Evolutionary conservation across 1,140 invertebrate species (phyloP), one percentile per base, ranked within the genome.

Genomic region (Ptiloglossa arizonensis): DNA sequence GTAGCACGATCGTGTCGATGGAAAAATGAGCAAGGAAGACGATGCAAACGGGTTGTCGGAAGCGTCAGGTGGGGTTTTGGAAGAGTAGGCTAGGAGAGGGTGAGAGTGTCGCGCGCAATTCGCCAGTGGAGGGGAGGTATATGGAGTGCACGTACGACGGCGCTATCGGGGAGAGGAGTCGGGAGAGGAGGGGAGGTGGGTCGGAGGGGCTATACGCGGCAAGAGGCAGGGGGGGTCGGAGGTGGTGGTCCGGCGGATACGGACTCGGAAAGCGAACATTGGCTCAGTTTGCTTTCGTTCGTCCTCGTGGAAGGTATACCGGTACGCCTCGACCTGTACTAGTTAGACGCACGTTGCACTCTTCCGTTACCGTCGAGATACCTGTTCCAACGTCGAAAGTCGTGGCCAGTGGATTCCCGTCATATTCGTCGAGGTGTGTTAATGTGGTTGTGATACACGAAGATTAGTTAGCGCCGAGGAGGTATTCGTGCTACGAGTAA

Each of bases 11-110:
- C 24, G 32, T 24, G 17, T 13, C 32, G 35, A 64, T 76, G 52
- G 71, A 67, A 81, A 70, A 74, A 81, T 81, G 80, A 80, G 80
- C 70, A 66, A 82, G 71, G 56, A 60, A 57, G 79, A 46, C 62
- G 80, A 81, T 81, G 80, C 64, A 70, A 82, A 82, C 72, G 79
- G 77, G 46, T 80, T 80, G 78, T 80, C 79, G 80, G 79, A 82
- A 82, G 80, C 80, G 80, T 82, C 72, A 82, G 71, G 71, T 76
- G 80, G 79, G 80, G 70, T 82, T 81, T 64, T 35, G 64, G 79
- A 52, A 73, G 70, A 41, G 38, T 41, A 57, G 69, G 64, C 59
- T 41, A 27, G 50, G 69, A 62, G 69, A 81, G 79, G 70, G 79
- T 69, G 80, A 72, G 79, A 69, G 80, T 67, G 79, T 72, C 66